These are phyloP conservation scores for Tetranychus cinnabarinus DNA, from an alignment of 1,140 invertebrate genomes.

Conservation along the genomic window DNA sequence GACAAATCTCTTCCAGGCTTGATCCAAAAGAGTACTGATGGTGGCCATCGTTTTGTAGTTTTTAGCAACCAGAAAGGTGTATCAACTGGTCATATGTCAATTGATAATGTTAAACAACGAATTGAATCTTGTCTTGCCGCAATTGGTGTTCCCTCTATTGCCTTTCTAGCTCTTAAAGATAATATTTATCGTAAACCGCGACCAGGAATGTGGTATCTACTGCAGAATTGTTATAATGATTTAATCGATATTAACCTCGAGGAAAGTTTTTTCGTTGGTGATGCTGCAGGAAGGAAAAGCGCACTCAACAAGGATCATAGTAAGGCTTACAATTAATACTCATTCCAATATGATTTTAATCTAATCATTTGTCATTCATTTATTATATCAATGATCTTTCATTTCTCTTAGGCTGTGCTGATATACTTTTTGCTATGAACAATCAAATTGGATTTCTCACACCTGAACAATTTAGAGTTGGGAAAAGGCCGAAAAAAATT, in stretches of 20 bases:
- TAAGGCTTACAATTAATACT: not conserved
- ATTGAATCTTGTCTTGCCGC: constrained; percentile 1
- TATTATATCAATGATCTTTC: not conserved
- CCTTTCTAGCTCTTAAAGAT: constrained; percentile 3
- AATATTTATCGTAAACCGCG: constrained; percentile 11
- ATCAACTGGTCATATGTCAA: not conserved
- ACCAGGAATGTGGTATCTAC: constrained; percentile 5
- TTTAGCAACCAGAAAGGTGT: constrained; percentile 12
- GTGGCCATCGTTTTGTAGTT: constrained; percentile 8
- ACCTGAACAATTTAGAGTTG: constrained; percentile 10
- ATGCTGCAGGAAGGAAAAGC: constrained; percentile 11
- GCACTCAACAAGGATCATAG: constrained; percentile 7
- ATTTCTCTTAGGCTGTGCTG: not conserved
- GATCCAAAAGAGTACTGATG: not conserved
- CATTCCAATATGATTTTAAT: not conserved
- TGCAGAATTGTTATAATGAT: constrained; percentile 4
- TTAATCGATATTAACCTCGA: constrained; percentile 2
- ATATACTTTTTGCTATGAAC: constrained; percentile 11
- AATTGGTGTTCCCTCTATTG: constrained; percentile 7
- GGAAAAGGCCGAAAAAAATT: not conserved
- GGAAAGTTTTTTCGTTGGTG: constrained; percentile 11
- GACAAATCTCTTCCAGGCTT: not conserved
- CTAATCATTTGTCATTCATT: not conserved
- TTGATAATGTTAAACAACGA: constrained; percentile 7
- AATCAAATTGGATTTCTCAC: constrained; percentile 4